Evolutionary conservation across 1,140 invertebrate species (phyloP), one percentile per base, ranked within the genome.

Genomic region (Meteorus sp.): DNA sequence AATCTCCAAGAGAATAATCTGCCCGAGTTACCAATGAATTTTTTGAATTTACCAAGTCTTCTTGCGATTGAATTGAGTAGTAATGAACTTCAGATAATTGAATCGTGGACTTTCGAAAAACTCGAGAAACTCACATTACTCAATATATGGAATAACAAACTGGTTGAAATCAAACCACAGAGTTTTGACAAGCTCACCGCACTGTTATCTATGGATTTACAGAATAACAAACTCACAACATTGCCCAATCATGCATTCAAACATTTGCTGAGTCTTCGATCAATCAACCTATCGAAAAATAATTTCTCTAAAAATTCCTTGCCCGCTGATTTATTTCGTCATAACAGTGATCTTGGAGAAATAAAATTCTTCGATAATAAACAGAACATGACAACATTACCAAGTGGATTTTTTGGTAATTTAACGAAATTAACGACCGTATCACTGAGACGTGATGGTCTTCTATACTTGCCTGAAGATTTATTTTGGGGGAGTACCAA

Each of bases 61-160:
- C 74, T 83, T 60, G 80, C 79, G 35, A 78, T 89, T 23, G 85
- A 88, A 67, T 77, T 89, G 56, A 85, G 84, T 44, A 77, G 79
- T 51, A 88, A 88, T 67, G 81, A 84, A 39, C 68, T 89, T 62
- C 76, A 73, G 4, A 73, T 81, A 63, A 70, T 88, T 57, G 81
- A 84, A 5, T 74, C 76, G 2, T 83, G 83, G 9, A 73, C 86
- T 31, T 88, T 89, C 64, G 76, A 79, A 43, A 82, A 85, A 70
- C 78, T 86, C 58, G 74, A 76, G 13, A 81, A 81, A 44, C 67
- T 89, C 43, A 73, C 78, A 62, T 79, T 82, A 48, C 67, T 88
- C 25, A 86, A 86, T 60, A 68, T 88, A 29, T 87, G 85, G 85
- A 82, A 82, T 63, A 89, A 87, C 63, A 81, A 83, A 56, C 70